Evolutionary conservation across 2,797 vertebrate genomes (phyloP).

Genomic region (Sternotherus odoratus): DNA sequence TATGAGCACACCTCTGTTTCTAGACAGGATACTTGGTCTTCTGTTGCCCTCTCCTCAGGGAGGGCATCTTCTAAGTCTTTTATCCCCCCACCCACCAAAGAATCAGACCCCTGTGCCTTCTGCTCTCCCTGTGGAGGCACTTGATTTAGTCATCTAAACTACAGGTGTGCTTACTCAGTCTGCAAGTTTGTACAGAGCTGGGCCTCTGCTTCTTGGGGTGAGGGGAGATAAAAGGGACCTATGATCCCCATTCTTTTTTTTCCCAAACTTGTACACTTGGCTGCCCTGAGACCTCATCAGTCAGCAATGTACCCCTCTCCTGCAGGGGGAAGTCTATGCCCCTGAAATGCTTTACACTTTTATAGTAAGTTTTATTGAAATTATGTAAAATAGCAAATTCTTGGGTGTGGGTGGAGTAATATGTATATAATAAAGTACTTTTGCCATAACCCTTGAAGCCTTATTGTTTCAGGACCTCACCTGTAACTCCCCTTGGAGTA

Average conservation of each 20-base stretch:
- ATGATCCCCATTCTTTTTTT: background rate
- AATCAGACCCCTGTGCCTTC: background rate
- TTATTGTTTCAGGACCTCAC: background rate
- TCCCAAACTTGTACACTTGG: slow-evolving; percentile 65
- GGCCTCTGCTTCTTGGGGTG: background rate
- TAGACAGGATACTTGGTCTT: background rate
- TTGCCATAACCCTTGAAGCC: slow-evolving; percentile 44
- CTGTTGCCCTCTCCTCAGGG: background rate
- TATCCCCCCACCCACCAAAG: background rate
- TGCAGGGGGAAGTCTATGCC: slow-evolving; percentile 65
- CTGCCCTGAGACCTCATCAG: slow-evolving; percentile 52
- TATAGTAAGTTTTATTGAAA: slow-evolving; percentile 74
- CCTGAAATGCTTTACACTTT: slow-evolving; percentile 79
- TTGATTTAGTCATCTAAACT: background rate
- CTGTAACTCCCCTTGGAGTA: background rate
- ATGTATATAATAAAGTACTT: slow-evolving; percentile 78
- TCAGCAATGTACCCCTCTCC: slow-evolving; percentile 59
- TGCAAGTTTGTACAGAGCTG: background rate
- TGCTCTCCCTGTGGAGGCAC: slow-evolving; percentile 63
- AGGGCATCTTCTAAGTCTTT: background rate
- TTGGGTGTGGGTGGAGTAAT: slow-evolving; percentile 73
- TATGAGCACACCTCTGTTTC: background rate
- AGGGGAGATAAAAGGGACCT: background rate
- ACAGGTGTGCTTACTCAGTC: background rate
- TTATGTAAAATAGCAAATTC: slow-evolving; percentile 67